Evolutionary conservation across 2,888 invertebrate species (phyloP).

Genomic region (Drosophila lutescens): DNA sequence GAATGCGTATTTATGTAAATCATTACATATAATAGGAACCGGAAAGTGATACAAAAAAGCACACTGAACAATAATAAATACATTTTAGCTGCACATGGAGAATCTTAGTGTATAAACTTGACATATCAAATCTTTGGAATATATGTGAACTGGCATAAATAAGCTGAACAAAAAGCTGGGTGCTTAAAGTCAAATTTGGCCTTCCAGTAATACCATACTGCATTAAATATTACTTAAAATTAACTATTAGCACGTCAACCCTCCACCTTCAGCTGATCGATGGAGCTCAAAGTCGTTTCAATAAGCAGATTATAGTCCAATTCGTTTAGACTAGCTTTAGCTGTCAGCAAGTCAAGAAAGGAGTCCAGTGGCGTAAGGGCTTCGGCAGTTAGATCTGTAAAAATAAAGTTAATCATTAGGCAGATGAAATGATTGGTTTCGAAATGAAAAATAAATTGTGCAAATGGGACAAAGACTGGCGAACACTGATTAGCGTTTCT

Average conservation of each 20-base stretch:
- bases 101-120: background rate
- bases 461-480: conserved; percentile 25
- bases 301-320: conserved; percentile 93
- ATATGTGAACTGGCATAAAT: background rate
- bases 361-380: conserved; percentile 92
- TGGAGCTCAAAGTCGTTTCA: conserved; percentile 88
- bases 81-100: background rate
- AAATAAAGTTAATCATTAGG: background rate
- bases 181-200: conserved; percentile 54
- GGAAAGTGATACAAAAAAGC: background rate
- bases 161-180: background rate
- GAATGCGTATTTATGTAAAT: conserved; percentile 1
- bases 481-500: conserved; percentile 27
- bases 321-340: conserved; percentile 93
- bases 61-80: conserved; percentile 1
- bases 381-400: conserved; percentile 90
- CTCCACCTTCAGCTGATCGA: conserved; percentile 77
- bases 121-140: conserved; percentile 8
- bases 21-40: conserved; percentile 2
- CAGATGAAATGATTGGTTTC: accelerated
- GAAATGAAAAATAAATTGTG: background rate
- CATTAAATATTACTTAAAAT: background rate
- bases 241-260: conserved; percentile 33
- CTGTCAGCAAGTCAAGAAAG: conserved; percentile 92
- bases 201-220: conserved; percentile 16